Evolutionary conservation across 2,797 vertebrate species (phyloP).

Genomic region (Strix occidentalis): DNA sequence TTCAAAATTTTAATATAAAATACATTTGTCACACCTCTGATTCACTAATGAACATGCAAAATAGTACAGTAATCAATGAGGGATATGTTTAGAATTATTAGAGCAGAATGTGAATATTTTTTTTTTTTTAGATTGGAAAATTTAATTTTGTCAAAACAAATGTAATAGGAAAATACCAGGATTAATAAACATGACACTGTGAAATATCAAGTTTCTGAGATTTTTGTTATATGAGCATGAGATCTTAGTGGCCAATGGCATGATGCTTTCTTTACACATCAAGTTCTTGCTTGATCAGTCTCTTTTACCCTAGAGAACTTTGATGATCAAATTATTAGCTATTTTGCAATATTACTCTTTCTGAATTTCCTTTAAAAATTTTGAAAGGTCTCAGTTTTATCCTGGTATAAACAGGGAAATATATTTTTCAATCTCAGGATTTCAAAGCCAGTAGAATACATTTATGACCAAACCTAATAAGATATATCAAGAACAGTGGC

Average conservation of each 20-base stretch:
- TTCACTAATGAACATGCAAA: not conserved
- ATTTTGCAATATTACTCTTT: not conserved
- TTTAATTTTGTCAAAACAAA: not conserved
- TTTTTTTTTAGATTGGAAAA: not conserved
- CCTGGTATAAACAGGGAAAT: not conserved
- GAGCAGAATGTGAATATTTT: not conserved
- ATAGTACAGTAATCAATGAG: not conserved
- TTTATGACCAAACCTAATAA: not conserved
- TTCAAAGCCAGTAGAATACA: not conserved
- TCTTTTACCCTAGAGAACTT: not conserved
- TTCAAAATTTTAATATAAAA: not conserved
- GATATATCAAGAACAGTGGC: not conserved
- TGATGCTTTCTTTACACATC: too few species aligned
- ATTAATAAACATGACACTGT: not conserved
- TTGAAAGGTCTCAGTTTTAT: not conserved
- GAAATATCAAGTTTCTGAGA: not conserved
- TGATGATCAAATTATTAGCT: not conserved
- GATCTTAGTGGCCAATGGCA: not conserved
- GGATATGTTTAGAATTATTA: not conserved
- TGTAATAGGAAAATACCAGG: not conserved
- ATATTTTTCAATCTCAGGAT: not conserved
- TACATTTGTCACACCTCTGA: not conserved
- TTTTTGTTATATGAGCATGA: not conserved
- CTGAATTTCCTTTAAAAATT: not conserved
- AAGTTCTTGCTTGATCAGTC: not conserved